These are phyloP conservation scores for Hippoglossus stenolepis DNA, from an alignment of 2,113 vertebrate species.

Conservation along the genomic window DNA sequence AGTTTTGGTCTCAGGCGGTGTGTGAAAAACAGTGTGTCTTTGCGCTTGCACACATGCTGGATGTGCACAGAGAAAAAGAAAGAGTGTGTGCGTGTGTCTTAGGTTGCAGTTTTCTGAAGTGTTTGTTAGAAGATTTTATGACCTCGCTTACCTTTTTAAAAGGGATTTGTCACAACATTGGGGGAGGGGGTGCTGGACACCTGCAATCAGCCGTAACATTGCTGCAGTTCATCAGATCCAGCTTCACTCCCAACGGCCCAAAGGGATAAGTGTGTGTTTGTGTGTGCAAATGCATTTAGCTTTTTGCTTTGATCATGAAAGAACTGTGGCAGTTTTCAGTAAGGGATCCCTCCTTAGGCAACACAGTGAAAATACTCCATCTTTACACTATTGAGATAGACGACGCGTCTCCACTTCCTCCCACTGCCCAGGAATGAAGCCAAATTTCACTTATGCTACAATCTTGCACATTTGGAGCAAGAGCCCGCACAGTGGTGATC, in stretches of 20 bases:
- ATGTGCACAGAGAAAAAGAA: neutral
- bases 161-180: constrained; percentile 72
- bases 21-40: constrained; percentile 16
- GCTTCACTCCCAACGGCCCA: constrained; percentile 46
- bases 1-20: constrained; percentile 27
- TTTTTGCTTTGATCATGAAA: constrained; percentile 62
- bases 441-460: neutral
- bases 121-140: constrained; percentile 62
- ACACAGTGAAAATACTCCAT: constrained; percentile 11
- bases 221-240: constrained; percentile 47
- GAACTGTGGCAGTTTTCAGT: constrained; percentile 24
- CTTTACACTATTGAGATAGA: neutral
- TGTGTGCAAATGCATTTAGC: constrained; percentile 17
- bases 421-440: neutral
- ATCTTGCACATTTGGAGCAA: neutral
- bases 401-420: too few relatives aligned
- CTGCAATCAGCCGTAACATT: constrained; percentile 67
- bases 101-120: constrained; percentile 36
- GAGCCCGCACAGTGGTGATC: neutral
- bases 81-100: constrained; percentile 30
- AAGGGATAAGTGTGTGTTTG: constrained; percentile 25
- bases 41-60: constrained; percentile 2
- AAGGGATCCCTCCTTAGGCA: constrained; percentile 37
- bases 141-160: constrained; percentile 65
- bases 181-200: constrained; percentile 59